These are phyloP conservation scores for Sebastolobus altivelis DNA, from an alignment of 2,797 vertebrate genomes.

Conservation along the genomic window DNA sequence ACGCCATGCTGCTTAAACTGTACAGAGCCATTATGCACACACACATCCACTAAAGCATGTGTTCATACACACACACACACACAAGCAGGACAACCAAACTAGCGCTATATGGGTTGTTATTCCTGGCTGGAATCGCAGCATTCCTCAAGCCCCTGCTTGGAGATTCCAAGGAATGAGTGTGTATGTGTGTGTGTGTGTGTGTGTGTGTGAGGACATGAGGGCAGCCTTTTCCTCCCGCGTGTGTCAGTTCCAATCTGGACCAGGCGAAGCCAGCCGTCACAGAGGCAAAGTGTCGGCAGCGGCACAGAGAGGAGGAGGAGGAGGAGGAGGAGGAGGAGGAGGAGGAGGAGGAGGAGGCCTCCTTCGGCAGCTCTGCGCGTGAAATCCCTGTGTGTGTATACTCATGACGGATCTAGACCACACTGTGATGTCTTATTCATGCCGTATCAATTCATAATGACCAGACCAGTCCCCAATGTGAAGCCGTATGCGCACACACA, in stretches of 20 bases:
- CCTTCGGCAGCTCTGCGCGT: constrained; percentile 58
- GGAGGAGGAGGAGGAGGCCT: constrained; percentile 47
- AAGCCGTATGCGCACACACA: constrained; percentile 32
- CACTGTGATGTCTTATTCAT: constrained; percentile 85
- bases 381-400: constrained; percentile 80
- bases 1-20: constrained; percentile 34
- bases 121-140: constrained; percentile 74
- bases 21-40: constrained; percentile 42
- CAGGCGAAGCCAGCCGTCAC: constrained; percentile 61
- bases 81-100: constrained; percentile 49
- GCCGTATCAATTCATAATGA: constrained; percentile 86
- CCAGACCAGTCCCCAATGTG: constrained; percentile 69
- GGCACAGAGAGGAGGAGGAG: constrained; percentile 55
- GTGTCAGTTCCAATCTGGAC: constrained; percentile 79
- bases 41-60: constrained; percentile 35
- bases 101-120: constrained; percentile 75
- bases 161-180: constrained; percentile 54
- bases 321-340: constrained; percentile 38
- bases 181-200: constrained; percentile 11
- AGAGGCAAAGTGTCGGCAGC: constrained; percentile 71
- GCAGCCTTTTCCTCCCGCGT: constrained; percentile 68
- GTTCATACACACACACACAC: constrained; percentile 31
- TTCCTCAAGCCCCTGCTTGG: constrained; percentile 74
- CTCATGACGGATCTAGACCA: constrained; percentile 82
- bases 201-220: constrained; percentile 60